Evolutionary conservation across 2,797 vertebrate species (phyloP).

Genomic region (Holocentrus rufus): DNA sequence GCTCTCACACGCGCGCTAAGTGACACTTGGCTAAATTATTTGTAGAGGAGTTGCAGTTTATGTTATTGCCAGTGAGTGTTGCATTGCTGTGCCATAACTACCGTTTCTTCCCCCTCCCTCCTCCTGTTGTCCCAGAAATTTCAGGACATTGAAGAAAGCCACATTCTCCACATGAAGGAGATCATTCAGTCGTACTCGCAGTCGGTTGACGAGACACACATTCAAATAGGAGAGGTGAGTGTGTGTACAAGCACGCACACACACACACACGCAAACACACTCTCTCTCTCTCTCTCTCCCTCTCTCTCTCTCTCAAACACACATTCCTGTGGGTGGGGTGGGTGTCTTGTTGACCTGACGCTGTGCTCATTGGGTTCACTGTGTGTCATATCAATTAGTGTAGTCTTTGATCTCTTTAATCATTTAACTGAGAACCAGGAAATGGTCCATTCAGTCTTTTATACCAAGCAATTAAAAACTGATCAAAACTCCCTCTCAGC

Average conservation of each 20-base stretch:
- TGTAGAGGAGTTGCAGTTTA: slow-evolving; percentile 2
- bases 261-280: slow-evolving; percentile 15
- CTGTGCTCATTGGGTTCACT: slow-evolving; percentile 65
- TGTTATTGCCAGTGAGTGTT: slow-evolving; percentile 2
- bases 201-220: slow-evolving; percentile 92
- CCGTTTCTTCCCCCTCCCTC: not conserved
- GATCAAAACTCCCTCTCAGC: slow-evolving; percentile 66
- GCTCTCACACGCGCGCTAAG: slow-evolving; percentile 1
- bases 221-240: slow-evolving; percentile 94
- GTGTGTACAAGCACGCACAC: slow-evolving; percentile 6
- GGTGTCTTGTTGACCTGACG: slow-evolving; percentile 64
- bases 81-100: not conserved
- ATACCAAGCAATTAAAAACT: slow-evolving; percentile 68
- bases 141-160: slow-evolving; percentile 96
- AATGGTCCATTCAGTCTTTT: slow-evolving; percentile 63
- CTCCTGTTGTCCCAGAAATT: slow-evolving; percentile 87
- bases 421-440: slow-evolving; percentile 73
- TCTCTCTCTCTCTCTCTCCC: slow-evolving; percentile 17
- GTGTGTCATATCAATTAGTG: slow-evolving; percentile 73
- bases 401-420: slow-evolving; percentile 76
- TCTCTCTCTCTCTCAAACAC: slow-evolving; percentile 1
- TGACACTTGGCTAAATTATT: too few relatives aligned
- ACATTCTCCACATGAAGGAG: slow-evolving; percentile 94
- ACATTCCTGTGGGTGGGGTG: slow-evolving; percentile 70
- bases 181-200: slow-evolving; percentile 92